Conservation (phyloP, 1,140 invertebrate genomes). For the Zophobas morio region DNA sequence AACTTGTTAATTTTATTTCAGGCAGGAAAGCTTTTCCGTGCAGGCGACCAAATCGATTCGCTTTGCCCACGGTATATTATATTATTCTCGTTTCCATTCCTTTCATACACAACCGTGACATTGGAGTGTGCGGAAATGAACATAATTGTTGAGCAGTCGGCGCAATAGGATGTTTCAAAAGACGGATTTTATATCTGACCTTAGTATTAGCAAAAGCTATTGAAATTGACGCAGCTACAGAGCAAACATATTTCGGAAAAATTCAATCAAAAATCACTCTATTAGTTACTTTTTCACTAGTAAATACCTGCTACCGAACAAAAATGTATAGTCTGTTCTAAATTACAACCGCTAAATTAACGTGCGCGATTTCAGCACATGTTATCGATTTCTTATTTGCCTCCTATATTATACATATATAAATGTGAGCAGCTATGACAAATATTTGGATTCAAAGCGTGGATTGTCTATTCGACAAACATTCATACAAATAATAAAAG, state of each 20-base stretch:
- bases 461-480: too few relatives aligned
- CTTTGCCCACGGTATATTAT: slow-evolving; percentile 49
- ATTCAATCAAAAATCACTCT: neutral
- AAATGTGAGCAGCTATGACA: too few relatives aligned
- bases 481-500: too few relatives aligned
- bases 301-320: too few relatives aligned
- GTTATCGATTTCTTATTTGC: too few relatives aligned
- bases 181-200: too few relatives aligned
- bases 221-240: neutral
- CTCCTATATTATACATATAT: too few relatives aligned
- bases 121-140: slow-evolving; percentile 12
- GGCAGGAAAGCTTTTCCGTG: slow-evolving; percentile 52
- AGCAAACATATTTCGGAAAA: neutral
- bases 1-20: slow-evolving; percentile 55
- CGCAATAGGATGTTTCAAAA: neutral
- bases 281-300: too few relatives aligned
- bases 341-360: too few relatives aligned
- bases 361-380: too few relatives aligned
- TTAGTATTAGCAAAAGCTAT: neutral
- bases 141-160: neutral
- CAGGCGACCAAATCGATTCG: slow-evolving; percentile 53
- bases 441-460: too few relatives aligned
- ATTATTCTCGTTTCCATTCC: slow-evolving; percentile 16
- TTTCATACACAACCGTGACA: slow-evolving; percentile 24
- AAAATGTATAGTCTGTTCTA: too few relatives aligned